Base-by-base conservation (phyloP, 2,113 vertebrate species). In the Corapipo altera region DNA sequence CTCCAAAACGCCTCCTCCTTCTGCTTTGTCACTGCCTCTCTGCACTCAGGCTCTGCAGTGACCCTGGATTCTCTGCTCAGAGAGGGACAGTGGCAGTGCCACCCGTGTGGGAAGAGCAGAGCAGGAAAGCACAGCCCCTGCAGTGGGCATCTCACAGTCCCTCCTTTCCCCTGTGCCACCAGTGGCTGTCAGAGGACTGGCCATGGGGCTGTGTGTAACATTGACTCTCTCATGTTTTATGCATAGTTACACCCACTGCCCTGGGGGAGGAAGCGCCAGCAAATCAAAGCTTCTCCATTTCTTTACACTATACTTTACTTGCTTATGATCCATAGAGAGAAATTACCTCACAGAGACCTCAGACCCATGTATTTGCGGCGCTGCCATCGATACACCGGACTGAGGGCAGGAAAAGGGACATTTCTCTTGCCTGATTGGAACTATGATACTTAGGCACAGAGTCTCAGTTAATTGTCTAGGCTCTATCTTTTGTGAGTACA, bases 341-440 rank as follows among this genome's bases (percentile, higher is more conserved):
- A 85, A 82, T 62, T 37, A 12, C 41, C 43, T 13, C 67, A 5
- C 24, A 64, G 59, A 74, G 14, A 41, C 26, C 48, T 17, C 41
- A 73, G 52, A 61, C 32, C 37, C 0, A 2, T 1, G 0, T 39
- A 1, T 37, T 85, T 66, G 64, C 1, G 1, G 28, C 9, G 3
- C 15, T 73, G 73, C 74, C 69, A 32, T 73, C 1, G 0, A 41
- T n/a, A 37, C 2, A 44, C 35, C n/a, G 73, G 32, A 15, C 67
- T 33, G 44, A 27, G 86, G 51, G 39, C 55, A 73, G 55, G 2
- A 3, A 44, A 54, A 81, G 54, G 75, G 62, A 65, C 11, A 8
- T 33, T 44, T 91, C 3, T 4, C 37, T 89, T 3, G 3, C 37
- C 79, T 73, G 14, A 12, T 20, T 49, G 57, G 64, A 80, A 37